A percentile compares a stretch with the other conserved stretches of the same genome.
Evolutionary conservation across 2,113 vertebrate genomes (phyloP).

Genomic region (Pelusios castaneus): DNA sequence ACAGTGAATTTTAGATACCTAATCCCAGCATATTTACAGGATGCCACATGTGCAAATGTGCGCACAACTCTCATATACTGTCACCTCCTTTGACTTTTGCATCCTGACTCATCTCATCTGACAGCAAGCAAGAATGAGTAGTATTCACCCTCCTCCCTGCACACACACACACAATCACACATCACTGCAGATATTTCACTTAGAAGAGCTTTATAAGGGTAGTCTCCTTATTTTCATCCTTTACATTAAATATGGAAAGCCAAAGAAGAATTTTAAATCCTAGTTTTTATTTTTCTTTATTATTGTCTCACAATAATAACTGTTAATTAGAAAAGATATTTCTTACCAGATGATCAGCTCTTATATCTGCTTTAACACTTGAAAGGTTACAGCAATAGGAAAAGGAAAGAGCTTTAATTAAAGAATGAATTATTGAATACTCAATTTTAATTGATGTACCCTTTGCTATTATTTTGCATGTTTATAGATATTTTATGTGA

Average conservation of each 20-base stretch:
- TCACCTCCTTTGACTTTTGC: not conserved
- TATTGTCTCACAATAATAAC: constrained; percentile 62
- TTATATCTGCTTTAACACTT: constrained; percentile 78
- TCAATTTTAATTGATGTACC: constrained; percentile 75
- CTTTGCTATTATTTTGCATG: constrained; percentile 74
- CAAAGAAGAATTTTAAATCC: constrained; percentile 44
- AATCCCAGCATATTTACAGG: not conserved
- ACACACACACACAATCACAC: not conserved
- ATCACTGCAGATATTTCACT: constrained; percentile 3
- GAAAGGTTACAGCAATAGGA: constrained; percentile 76
- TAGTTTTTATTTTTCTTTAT: constrained; percentile 61
- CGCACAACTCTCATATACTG: not conserved
- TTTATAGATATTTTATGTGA: constrained; percentile 76
- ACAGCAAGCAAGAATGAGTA: not conserved
- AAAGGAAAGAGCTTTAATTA: constrained; percentile 77
- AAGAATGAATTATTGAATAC: constrained; percentile 81
- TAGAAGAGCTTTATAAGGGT: constrained; percentile 27
- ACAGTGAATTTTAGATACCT: constrained; percentile 15
- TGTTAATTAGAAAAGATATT: constrained; percentile 76
- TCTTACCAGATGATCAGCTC: constrained; percentile 71
- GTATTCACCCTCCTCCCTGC: not conserved
- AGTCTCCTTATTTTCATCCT: constrained; percentile 21
- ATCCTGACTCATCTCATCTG: not conserved
- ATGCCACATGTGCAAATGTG: constrained; percentile 1
- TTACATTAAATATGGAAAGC: constrained; percentile 40